Percentiles rank a stretch among this genome's conserved stretches.
These are phyloP conservation scores for Hylaeus volcanicus DNA, from an alignment of 1,140 invertebrate species.

Conservation along the genomic window DNA sequence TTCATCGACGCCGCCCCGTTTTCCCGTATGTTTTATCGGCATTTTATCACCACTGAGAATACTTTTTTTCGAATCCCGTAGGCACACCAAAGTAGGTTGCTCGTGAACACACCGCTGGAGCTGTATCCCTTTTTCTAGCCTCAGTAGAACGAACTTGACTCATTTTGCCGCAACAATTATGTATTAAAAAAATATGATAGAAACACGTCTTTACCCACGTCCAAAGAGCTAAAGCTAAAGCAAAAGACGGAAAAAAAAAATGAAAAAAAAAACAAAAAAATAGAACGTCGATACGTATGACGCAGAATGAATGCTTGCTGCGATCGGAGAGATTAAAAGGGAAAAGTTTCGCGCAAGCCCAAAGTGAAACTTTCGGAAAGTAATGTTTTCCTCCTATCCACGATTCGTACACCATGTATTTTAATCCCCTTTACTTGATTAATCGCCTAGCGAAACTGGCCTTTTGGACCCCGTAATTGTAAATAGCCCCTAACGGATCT, in stretches of 20 bases:
- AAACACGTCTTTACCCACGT: constrained; percentile 10
- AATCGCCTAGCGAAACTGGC: constrained; percentile 58
- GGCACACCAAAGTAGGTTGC: constrained; percentile 79
- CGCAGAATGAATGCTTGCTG: neutral
- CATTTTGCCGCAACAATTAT: constrained; percentile 37
- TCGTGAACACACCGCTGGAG: constrained; percentile 79
- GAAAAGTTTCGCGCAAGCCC: constrained; percentile 15
- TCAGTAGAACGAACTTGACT: constrained; percentile 54
- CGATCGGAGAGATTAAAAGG: constrained; percentile 10
- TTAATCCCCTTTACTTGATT: constrained; percentile 44
- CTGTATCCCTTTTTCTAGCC: constrained; percentile 72
- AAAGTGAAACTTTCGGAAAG: constrained; percentile 32
- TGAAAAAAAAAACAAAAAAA: neutral
- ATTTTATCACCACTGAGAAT: constrained; percentile 61
- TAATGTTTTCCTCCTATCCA: constrained; percentile 22
- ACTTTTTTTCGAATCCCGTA: constrained; percentile 71
- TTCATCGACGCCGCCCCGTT: constrained; percentile 31
- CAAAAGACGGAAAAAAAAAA: constrained; percentile 8
- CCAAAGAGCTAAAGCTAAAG: constrained; percentile 33
- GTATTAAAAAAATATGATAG: constrained; percentile 6
- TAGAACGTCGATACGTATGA: neutral
- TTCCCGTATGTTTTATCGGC: constrained; percentile 56
- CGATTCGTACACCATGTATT: constrained; percentile 58
- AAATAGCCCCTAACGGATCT: constrained; percentile 4
- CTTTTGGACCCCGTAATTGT: constrained; percentile 54